Conservation (phyloP, 2,113 vertebrate genomes). For the Daboia siamensis region DNA sequence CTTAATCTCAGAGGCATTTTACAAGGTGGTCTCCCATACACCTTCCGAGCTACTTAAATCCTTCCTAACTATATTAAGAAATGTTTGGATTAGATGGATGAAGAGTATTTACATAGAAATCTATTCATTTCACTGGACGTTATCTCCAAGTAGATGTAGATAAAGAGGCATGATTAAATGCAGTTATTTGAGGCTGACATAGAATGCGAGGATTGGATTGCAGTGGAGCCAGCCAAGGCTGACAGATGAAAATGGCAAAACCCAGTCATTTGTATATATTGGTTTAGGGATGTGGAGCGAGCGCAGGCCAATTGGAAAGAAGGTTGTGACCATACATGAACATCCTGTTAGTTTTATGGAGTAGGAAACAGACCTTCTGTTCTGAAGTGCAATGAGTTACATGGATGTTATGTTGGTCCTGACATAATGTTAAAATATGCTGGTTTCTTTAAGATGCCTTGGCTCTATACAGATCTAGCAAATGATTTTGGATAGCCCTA, state of each 20-base stretch:
- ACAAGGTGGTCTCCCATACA: neutral
- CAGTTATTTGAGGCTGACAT: neutral
- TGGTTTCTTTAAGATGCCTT: neutral
- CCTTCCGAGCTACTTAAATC: neutral
- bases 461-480: conserved; percentile 6
- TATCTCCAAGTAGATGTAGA: neutral
- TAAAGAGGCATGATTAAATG: neutral
- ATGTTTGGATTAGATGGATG: neutral
- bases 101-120: neutral
- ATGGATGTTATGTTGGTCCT: neutral
- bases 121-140: neutral
- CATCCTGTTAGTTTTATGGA: neutral
- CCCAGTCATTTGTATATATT: conserved; percentile 6
- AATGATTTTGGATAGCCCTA: conserved; percentile 25
- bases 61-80: neutral
- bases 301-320: neutral
- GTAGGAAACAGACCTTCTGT: neutral
- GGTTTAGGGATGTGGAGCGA: neutral
- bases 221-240: neutral
- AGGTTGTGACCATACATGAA: neutral
- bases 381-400: conserved; percentile 13
- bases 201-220: neutral
- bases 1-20: neutral
- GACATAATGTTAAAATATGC: conserved; percentile 15
- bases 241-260: neutral